Conservation (phyloP, 2,113 vertebrate genomes). For the Corythornis cristatus region DNA sequence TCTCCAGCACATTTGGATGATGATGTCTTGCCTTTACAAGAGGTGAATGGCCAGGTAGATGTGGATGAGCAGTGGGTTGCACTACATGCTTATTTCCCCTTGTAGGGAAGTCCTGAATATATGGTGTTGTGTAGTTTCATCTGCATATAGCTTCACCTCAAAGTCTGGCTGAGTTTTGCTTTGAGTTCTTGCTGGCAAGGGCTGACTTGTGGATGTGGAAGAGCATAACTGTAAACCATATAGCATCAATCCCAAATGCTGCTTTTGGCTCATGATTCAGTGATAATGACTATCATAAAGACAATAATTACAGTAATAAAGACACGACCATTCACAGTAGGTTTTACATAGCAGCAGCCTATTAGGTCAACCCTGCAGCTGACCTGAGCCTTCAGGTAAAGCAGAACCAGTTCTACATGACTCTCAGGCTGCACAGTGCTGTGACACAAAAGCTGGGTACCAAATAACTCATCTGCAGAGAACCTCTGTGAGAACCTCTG, state of each 20-base stretch:
- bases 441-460: neutral
- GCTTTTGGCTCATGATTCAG: neutral
- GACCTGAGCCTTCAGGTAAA: neutral
- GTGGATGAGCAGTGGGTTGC: accelerated
- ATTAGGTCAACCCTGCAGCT: neutral
- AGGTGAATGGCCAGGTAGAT: neutral
- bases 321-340: neutral
- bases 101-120: neutral
- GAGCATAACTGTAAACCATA: neutral
- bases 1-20: neutral
- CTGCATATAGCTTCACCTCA: neutral
- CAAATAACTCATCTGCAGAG: neutral
- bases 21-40: neutral
- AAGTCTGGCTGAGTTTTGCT: neutral
- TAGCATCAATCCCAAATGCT: neutral
- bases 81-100: neutral
- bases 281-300: neutral
- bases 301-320: neutral
- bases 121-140: neutral
- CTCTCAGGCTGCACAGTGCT: neutral
- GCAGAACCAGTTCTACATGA: neutral
- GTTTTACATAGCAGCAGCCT: neutral
- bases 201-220: neutral
- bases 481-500: neutral
- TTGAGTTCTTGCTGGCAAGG: neutral